These are phyloP conservation scores for Pogonognathellus flavescens DNA, from an alignment of 1,140 invertebrate species.

Conservation along the genomic window DNA sequence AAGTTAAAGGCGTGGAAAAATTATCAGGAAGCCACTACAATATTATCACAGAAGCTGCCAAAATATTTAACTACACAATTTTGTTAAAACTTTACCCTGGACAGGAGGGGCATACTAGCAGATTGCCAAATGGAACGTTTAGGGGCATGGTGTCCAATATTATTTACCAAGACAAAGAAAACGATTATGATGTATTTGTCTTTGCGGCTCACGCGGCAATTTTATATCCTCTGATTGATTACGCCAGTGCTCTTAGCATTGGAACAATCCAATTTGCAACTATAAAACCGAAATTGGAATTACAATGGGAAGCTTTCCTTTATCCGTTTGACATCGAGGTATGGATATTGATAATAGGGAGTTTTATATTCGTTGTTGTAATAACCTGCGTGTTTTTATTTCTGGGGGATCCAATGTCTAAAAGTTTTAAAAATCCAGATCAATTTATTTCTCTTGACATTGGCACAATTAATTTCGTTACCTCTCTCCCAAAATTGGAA, in stretches of 20 bases:
- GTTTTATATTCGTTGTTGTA: background rate
- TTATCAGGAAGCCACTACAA: background rate
- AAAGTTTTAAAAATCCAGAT: too few species aligned
- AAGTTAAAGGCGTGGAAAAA: background rate
- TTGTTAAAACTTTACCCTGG: background rate
- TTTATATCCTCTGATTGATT: background rate
- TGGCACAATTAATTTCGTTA: background rate
- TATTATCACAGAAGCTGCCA: background rate
- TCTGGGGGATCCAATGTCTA: too few species aligned
- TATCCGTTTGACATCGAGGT: background rate
- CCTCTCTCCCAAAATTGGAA: background rate
- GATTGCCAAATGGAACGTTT: background rate
- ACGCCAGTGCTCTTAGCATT: background rate
- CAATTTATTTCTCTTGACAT: background rate
- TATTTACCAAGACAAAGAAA: constrained; percentile 65
- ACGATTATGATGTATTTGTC: background rate
- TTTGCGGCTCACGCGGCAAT: background rate
- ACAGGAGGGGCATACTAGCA: background rate
- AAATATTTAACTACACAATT: constrained; percentile 6
- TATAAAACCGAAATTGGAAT: background rate
- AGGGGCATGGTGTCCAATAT: background rate
- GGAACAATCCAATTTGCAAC: background rate
- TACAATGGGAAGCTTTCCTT: background rate
- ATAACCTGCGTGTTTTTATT: too few species aligned
- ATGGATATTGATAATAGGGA: background rate